Percentiles rank a stretch among this genome's conserved stretches.
phyloP scores from a whole-genome alignment of 2,797 vertebrate genomes.

The Leucoraja ocellata region DNA sequence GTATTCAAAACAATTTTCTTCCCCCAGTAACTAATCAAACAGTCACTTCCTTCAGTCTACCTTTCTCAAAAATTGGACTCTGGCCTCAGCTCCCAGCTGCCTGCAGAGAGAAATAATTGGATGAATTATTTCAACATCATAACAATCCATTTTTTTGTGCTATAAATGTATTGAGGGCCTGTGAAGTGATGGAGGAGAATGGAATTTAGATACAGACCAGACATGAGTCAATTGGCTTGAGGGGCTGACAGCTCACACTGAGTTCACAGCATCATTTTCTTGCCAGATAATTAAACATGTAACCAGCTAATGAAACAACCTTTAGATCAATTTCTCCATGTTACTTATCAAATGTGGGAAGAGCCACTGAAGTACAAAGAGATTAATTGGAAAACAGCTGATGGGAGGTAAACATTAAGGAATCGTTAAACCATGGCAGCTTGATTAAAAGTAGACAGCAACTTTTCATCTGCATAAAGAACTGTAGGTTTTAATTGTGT shows the following conservation, averaged over 20 bases:
- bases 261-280: not conserved
- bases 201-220: not conserved
- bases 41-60: not conserved
- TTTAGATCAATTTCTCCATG: not conserved
- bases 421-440: not conserved
- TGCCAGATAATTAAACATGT: conserved; percentile 13
- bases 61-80: not conserved
- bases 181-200: not conserved
- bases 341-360: not conserved
- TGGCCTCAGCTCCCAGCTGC: not conserved
- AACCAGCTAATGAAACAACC: not conserved
- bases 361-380: not conserved
- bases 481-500: not conserved
- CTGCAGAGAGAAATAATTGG: not conserved
- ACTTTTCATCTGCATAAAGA: not conserved
- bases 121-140: not conserved
- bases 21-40: not conserved
- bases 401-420: not conserved
- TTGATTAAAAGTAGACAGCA: not conserved
- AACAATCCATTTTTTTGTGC: not conserved
- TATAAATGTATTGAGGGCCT: not conserved
- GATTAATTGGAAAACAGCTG: not conserved
- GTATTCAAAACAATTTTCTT: not conserved
- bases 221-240: not conserved
- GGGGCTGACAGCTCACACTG: not conserved